A percentile compares a stretch with the other conserved stretches of the same genome.
phyloP scores from a whole-genome alignment of 2,888 invertebrate species.

The Listrodromus nycthemerus region DNA sequence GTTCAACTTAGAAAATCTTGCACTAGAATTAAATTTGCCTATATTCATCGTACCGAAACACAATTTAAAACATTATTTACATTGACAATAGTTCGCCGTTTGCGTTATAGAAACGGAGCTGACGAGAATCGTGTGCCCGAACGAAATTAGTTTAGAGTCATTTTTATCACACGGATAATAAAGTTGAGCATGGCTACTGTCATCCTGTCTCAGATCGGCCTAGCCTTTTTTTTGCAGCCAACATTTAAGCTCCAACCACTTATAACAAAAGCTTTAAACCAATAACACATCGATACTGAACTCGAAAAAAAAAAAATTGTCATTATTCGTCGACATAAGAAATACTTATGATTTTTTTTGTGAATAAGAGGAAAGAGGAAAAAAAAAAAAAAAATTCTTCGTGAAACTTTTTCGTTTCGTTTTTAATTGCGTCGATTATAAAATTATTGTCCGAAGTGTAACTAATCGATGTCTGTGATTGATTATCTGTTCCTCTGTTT shows the following conservation, averaged over 20 bases:
- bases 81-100: slow-evolving; percentile 10
- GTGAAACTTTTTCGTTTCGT: too few species aligned
- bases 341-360: too few species aligned
- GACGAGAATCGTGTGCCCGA: neutral
- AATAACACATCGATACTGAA: slow-evolving; percentile 52
- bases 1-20: slow-evolving; percentile 73
- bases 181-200: slow-evolving; percentile 74
- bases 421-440: slow-evolving; percentile 39
- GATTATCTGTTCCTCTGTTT: slow-evolving; percentile 82
- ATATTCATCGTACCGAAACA: slow-evolving; percentile 10
- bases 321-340: too few species aligned
- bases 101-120: slow-evolving; percentile 14
- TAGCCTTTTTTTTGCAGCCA: slow-evolving; percentile 76
- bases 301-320: neutral
- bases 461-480: slow-evolving; percentile 70
- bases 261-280: slow-evolving; percentile 63
- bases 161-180: slow-evolving; percentile 46
- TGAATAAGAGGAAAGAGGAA: neutral
- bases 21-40: slow-evolving; percentile 60
- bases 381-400: slow-evolving; percentile 37
- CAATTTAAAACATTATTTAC: slow-evolving; percentile 15
- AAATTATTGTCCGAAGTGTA: slow-evolving; percentile 41
- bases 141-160: slow-evolving; percentile 20
- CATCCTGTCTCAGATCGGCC: slow-evolving; percentile 74
- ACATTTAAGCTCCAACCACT: slow-evolving; percentile 80